Evolutionary conservation across 2,888 invertebrate genomes (phyloP), one percentile per base, ranked within the genome.

Genomic region (Hipparchia sbordonii): DNA sequence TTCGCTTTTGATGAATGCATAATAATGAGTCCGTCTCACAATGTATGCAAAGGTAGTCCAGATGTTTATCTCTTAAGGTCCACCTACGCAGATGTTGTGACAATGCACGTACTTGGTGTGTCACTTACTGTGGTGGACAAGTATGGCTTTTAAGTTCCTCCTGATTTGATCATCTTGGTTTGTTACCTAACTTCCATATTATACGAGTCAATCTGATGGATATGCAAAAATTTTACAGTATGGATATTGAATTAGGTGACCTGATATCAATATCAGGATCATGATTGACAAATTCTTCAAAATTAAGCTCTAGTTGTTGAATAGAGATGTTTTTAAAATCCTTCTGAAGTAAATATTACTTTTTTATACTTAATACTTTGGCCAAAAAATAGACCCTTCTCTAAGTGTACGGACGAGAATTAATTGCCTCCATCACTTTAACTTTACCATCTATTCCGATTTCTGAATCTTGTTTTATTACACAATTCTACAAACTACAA

Each of bases 1-100:
- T 83, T 82, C 62, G 74, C 77, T 82, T 82, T 82, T 83, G 82
- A 86, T 82, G 82, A 82, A 82, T 82, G 81, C 81, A 86, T 86
- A 85, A 82, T 85, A 81, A 81, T 80, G 78, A 83, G 79, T 52
- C 80, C 77, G 81, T 82, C 80, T 82, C 76, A 81, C 79, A 82
- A 84, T 84, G 79, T 82, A 82, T 82, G 80, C 80, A 79, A 81
- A 82, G 78, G 79, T 81, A 81, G 81, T 81, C 75, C 79, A 78
- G 82, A 82, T 81, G 79, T 79, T 81, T 82, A 82, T 82, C 79
- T 75, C 76, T 76, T 76, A 79, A 71, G 79, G 77, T 71, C 80
- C 80, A 80, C 84, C 84, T 82, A 87, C 82, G 77, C 82, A 77
- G 66, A 77, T 77, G 75, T 74, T 77, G 75, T 78, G 76, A 80